Base-by-base conservation (phyloP, 2,113 vertebrate genomes). In the Triplophysa rosa region DNA sequence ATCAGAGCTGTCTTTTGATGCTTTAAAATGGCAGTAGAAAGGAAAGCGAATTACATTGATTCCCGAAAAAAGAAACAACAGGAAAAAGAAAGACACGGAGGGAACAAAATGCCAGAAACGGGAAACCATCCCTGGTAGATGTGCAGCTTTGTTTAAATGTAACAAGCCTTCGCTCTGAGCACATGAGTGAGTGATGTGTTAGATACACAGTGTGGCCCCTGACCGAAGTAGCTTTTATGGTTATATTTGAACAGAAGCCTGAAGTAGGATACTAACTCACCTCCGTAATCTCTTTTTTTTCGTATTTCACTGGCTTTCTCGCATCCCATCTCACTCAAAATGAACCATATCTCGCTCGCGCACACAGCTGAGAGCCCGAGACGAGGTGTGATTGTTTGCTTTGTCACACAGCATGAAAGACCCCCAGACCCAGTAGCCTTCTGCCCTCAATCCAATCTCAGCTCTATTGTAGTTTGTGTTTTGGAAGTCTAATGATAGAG, bases 1-100 rank as follows among this genome's bases (percentile, higher is more conserved):
- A 77, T 67, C 45, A 64, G 63, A 72, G 80, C 54, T 40, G 58
- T 29, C 64, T 85, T 83, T 87, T 86, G 82, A 89, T 84, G 88
- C 81, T 74, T 72, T 80, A 87, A 83, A 87, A 88, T 67, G 82
- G 72, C 79, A 78, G 87, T 88, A 86, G 82, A 89, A 87, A 87
- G 84, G 84, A 85, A 88, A 87, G 64, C 79, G 87, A 84, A 85
- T 87, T 88, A 76, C 78, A 87, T 75, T 75, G 86, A 86, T 87
- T 86, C 67, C 37, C 40, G 19, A 67, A 79, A 73, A 12, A 73
- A 37, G 21, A 61, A 45, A 74, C 24, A 70, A 66, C 82, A n/a
- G 56, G 73, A 71, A 33, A 16, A 45, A 33, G 59, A 75, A 42
- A 67, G 40, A 14, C 17, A 33, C 52, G 29, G 16, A 61, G 73